These are phyloP conservation scores for Poecilus cupreus DNA, from an alignment of 2,888 invertebrate genomes.

Conservation along the genomic window DNA sequence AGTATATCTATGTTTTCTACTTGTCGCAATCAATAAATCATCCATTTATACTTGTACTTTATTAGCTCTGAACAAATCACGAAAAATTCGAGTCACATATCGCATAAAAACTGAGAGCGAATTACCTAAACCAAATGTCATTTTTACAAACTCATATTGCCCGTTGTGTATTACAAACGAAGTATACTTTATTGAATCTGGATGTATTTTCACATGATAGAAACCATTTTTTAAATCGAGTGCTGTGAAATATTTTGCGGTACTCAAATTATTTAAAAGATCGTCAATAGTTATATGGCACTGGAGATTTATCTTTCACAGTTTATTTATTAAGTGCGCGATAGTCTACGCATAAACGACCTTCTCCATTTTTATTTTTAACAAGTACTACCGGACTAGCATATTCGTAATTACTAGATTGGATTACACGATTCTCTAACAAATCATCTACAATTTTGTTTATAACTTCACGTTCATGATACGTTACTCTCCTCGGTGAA, in stretches of 20 bases:
- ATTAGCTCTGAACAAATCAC: conserved; percentile 21
- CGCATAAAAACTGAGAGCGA: conserved; percentile 46
- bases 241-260: neutral
- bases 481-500: no score
- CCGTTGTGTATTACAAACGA: conserved; percentile 49
- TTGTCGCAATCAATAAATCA: conserved; percentile 25
- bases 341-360: no score
- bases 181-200: conserved; percentile 30
- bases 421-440: neutral
- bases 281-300: neutral
- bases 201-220: conserved; percentile 46
- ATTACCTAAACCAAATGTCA: conserved; percentile 50
- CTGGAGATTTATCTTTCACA: no score
- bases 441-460: neutral
- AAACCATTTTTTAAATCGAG: conserved; percentile 5
- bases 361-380: neutral
- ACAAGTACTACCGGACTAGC: neutral
- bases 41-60: conserved; percentile 42
- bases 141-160: conserved; percentile 38
- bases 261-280: neutral
- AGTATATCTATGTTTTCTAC: conserved; percentile 25
- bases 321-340: no score
- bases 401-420: neutral
- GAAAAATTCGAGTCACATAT: conserved; percentile 29
- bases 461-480: no score